Evolutionary conservation across 2,113 vertebrate genomes (phyloP).

Genomic region (Arothron firmamentum): DNA sequence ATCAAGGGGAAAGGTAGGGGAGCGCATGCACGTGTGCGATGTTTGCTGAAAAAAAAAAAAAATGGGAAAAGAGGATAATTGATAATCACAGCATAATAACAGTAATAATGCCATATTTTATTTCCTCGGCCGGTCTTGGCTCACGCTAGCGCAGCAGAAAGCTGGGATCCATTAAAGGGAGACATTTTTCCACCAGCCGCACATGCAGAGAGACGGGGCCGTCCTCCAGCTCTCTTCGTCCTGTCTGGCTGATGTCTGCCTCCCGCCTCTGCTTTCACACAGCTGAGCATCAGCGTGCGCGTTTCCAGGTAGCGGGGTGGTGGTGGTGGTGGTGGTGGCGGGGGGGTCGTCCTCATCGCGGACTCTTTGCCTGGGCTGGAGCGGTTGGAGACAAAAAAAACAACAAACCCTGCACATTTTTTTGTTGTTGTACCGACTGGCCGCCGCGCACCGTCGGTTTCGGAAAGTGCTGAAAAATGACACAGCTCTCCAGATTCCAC

Average conservation of each 20-base stretch:
- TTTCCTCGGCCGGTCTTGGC: constrained; percentile 49
- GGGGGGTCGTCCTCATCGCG: too few species aligned
- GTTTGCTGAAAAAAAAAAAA: constrained; percentile 10
- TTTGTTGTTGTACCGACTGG: neutral
- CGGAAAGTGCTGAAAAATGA: neutral
- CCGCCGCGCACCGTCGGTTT: neutral
- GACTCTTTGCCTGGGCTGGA: too few species aligned
- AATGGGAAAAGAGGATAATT: constrained; percentile 46
- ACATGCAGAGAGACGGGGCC: constrained; percentile 64
- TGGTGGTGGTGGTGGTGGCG: too few species aligned
- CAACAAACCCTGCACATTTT: neutral
- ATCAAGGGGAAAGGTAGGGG: constrained; percentile 2
- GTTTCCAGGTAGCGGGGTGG: neutral
- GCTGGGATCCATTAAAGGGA: constrained; percentile 68
- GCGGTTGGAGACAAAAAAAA: neutral
- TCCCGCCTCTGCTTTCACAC: constrained; percentile 29
- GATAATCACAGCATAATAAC: constrained; percentile 55
- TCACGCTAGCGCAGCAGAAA: constrained; percentile 55
- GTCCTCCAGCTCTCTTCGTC: constrained; percentile 53
- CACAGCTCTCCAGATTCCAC: neutral
- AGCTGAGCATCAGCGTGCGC: neutral
- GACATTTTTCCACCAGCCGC: constrained; percentile 66
- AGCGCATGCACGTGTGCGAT: neutral
- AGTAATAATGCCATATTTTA: constrained; percentile 63
- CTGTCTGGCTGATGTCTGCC: constrained; percentile 22